phyloP scores from a whole-genome alignment of 2,888 invertebrate genomes.

The Furcula furcula region DNA sequence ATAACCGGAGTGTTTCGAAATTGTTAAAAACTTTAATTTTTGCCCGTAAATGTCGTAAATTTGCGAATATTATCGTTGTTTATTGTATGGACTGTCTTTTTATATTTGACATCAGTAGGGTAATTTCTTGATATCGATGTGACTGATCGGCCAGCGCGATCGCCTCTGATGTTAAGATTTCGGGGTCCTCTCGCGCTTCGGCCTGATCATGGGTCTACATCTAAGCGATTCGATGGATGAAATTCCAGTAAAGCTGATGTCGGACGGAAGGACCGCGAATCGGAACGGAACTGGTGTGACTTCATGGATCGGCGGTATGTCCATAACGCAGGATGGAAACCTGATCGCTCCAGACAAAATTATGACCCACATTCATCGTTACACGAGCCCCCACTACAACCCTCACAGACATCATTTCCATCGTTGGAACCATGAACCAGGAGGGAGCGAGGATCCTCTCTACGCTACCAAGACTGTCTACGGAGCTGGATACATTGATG shows the following conservation, averaged over 20 bases:
- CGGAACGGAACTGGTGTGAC: constrained; percentile 68
- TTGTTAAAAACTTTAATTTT: constrained; percentile 37
- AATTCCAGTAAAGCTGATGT: constrained; percentile 81
- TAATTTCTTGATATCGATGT: constrained; percentile 50
- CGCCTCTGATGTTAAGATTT: constrained; percentile 52
- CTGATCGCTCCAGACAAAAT: constrained; percentile 78
- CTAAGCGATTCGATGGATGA: constrained; percentile 79
- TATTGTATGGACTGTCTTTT: constrained; percentile 57
- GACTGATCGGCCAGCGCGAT: constrained; percentile 65
- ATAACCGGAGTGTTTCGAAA: constrained; percentile 43
- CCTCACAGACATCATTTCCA: constrained; percentile 75
- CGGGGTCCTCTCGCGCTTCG: constrained; percentile 67
- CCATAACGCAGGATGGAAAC: constrained; percentile 77
- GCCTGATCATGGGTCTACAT: constrained; percentile 63
- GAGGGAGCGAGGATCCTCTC: constrained; percentile 74
- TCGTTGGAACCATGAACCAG: constrained; percentile 78
- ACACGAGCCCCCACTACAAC: constrained; percentile 77
- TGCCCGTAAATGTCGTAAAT: constrained; percentile 72
- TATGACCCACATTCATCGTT: constrained; percentile 76
- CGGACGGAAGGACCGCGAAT: constrained; percentile 71
- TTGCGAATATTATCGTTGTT: constrained; percentile 63
- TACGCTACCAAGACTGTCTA: constrained; percentile 82
- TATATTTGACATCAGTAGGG: constrained; percentile 52
- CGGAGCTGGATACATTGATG: constrained; percentile 78
- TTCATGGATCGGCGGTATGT: constrained; percentile 80